A percentile compares a stretch with the other conserved stretches of the same genome.
Conservation (phyloP, 2,888 invertebrate genomes). For the Dioctria linearis region DNA sequence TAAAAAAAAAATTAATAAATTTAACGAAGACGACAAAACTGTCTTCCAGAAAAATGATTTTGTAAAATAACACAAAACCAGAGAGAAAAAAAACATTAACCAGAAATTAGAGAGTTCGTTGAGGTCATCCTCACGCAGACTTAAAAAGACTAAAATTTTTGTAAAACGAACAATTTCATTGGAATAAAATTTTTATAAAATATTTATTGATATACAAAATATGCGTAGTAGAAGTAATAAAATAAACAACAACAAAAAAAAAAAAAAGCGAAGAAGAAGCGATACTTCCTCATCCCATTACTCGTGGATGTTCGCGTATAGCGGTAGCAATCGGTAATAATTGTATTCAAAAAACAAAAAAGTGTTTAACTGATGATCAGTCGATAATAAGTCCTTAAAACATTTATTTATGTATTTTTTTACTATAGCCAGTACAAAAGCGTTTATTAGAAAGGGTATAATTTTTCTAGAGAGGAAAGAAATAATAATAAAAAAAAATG, state of each 20-base stretch:
- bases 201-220: slow-evolving; percentile 7
- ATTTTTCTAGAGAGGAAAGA: slow-evolving; percentile 36
- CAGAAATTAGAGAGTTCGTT: neutral
- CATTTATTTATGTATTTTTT: slow-evolving; percentile 51
- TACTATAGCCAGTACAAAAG: slow-evolving; percentile 51
- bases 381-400: slow-evolving; percentile 40
- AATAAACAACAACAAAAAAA: neutral
- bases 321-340: slow-evolving; percentile 29
- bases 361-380: slow-evolving; percentile 38
- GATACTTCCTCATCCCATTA: slow-evolving; percentile 44
- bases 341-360: neutral
- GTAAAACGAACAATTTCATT: neutral
- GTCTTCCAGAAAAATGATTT: slow-evolving; percentile 9
- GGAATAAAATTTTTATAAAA: slow-evolving; percentile 29
- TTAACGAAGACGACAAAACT: slow-evolving; percentile 31
- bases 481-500: neutral
- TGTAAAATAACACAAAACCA: no score
- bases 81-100: no score
- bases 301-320: slow-evolving; percentile 30
- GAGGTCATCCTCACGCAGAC: neutral
- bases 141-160: neutral
- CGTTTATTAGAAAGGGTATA: slow-evolving; percentile 49
- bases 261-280: slow-evolving; percentile 16
- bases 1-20: neutral
- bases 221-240: neutral